A percentile compares a stretch with the other conserved stretches of the same genome.
These are phyloP conservation scores for Conus canariensis DNA, from an alignment of 2,888 invertebrate species.

Conservation along the genomic window DNA sequence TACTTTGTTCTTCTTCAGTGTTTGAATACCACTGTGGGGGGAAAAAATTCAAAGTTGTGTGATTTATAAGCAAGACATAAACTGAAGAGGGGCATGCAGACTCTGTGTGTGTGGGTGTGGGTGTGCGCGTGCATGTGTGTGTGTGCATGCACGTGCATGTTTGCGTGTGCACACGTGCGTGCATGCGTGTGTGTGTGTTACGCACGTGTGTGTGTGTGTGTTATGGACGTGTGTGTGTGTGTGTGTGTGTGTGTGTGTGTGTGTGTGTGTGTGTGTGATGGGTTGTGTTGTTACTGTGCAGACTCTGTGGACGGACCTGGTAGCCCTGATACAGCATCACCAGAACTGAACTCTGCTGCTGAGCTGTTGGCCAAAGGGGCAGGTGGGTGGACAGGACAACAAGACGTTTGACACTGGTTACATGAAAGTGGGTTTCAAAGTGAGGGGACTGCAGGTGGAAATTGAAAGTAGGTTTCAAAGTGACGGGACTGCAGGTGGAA, in stretches of 20 bases:
- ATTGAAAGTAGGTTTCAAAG: too few species aligned
- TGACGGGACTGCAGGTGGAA: too few species aligned
- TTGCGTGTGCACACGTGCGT: neutral
- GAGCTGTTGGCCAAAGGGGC: slow-evolving; percentile 84
- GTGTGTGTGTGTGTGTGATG: neutral
- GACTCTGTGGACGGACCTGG: slow-evolving; percentile 59
- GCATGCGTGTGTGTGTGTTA: neutral
- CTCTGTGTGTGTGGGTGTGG: neutral
- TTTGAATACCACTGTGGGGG: too few species aligned
- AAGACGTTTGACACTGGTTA: too few species aligned
- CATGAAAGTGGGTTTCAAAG: too few species aligned
- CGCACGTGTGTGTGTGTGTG: neutral
- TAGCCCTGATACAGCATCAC: slow-evolving; percentile 56
- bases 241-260: neutral
- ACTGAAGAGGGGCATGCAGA: neutral
- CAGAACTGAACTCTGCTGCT: slow-evolving; percentile 75
- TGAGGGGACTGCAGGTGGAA: too few species aligned
- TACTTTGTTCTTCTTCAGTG: too few species aligned
- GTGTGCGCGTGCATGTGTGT: neutral
- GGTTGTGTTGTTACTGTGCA: slow-evolving; percentile 35
- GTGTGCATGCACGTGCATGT: neutral
- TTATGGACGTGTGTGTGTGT: neutral
- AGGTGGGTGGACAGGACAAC: slow-evolving; percentile 77
- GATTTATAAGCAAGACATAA: too few species aligned
- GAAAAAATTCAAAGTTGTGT: too few species aligned